Evolutionary conservation across 1,140 invertebrate genomes (phyloP), one percentile per base, ranked within the genome.

Genomic region (Dendrolimus kikuchii): DNA sequence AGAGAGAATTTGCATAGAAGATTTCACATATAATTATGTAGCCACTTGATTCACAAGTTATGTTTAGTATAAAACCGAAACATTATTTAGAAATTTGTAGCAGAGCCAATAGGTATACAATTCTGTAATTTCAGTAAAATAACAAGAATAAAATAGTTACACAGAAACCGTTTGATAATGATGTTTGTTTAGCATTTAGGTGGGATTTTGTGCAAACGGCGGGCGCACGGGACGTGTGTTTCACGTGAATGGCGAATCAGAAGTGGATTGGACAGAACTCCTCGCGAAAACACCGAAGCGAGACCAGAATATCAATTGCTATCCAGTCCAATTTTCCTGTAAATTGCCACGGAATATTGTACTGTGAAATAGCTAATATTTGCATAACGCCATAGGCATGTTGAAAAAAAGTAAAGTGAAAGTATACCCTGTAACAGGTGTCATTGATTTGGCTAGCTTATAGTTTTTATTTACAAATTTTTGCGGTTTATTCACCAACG

Each of bases 291-390:
- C 68, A 67, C 64, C 59, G 53, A 62, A 63, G 71, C 71, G 62
- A 61, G 64, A 67, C 64, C 62, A 56, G 71, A 74, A 74, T 74
- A 74, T 71, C 71, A 74, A 74, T 74, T 67, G 68, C 60, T 69
- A 62, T 65, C 66, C 66, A 62, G 62, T 60, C 71, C 71, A 74
- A 74, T 74, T 74, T 74, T 65, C 68, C 65, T 65, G 61, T 58
- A 71, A 71, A 74, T 74, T 74, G 71, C 64, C 63, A 68, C 62
- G 55, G 68, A 69, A 68, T 69, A 71, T 71, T 71, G 66, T 67
- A 61, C 66, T 58, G 60, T 60, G 62, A 68, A 71, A 71, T 66
- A 71, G 66, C 62, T 66, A 71, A 71, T 71, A 74, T 74, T 71
- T 71, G 66, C 64, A 71, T 69, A 71, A 74, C 71, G 62, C 57